Evolutionary conservation across 1,140 invertebrate species (phyloP).

Genomic region (Helicoverpa armigera): DNA sequence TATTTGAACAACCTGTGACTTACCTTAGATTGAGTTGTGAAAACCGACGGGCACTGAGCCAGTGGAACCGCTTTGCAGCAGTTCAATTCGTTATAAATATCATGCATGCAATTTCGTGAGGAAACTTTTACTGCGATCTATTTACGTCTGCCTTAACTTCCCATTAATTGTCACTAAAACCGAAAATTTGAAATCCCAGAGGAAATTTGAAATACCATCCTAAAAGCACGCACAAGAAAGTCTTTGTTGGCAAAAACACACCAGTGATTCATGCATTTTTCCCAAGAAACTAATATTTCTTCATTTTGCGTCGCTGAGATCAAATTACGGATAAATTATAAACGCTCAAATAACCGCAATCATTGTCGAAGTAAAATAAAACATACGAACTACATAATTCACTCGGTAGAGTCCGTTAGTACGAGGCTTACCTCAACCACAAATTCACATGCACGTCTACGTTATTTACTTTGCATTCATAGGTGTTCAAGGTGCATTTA

Average conservation of each 20-base stretch:
- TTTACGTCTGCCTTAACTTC: slow-evolving; percentile 10
- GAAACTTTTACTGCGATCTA: slow-evolving; percentile 27
- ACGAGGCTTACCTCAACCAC: not conserved
- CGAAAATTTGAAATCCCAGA: not conserved
- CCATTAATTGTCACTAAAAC: slow-evolving; percentile 2
- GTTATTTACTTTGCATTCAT: slow-evolving; percentile 26
- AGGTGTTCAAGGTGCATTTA: slow-evolving; percentile 39
- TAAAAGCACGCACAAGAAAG: not conserved
- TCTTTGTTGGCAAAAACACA: not conserved
- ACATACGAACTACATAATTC: slow-evolving; percentile 6
- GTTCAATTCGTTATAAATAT: slow-evolving; percentile 45
- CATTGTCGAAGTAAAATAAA: not conserved
- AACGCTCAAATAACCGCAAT: not conserved
- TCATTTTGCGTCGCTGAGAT: not conserved
- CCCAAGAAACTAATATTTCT: not conserved
- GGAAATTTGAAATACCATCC: not conserved
- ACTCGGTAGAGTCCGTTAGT: not conserved
- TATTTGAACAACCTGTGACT: slow-evolving; percentile 4
- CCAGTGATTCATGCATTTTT: not conserved
- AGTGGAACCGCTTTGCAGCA: slow-evolving; percentile 24
- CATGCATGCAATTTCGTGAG: slow-evolving; percentile 33
- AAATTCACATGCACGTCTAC: slow-evolving; percentile 10
- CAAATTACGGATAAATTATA: not conserved
- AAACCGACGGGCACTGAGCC: slow-evolving; percentile 38
- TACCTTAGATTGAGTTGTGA: slow-evolving; percentile 35